Conservation (phyloP, 1,140 invertebrate genomes). For the Pogonomyrmex barbatus region DNA sequence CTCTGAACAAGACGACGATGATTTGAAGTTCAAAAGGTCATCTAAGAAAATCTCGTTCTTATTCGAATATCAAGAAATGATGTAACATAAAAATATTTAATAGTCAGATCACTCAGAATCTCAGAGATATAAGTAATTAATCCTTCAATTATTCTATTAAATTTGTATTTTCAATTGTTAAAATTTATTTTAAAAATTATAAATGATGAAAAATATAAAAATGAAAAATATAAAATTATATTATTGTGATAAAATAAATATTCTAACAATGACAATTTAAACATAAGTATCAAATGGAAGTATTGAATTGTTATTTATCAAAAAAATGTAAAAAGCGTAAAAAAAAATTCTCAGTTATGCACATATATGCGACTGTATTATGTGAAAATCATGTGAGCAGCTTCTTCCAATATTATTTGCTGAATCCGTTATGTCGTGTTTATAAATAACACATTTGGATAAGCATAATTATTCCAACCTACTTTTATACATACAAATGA, state of each 20-base stretch:
- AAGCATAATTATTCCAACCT: background rate
- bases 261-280: background rate
- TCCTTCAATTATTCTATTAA: background rate
- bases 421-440: background rate
- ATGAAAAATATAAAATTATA: background rate
- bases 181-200: slow-evolving; percentile 1
- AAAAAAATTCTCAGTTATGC: background rate
- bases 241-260: background rate
- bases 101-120: slow-evolving; percentile 21
- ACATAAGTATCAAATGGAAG: background rate
- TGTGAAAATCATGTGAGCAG: background rate
- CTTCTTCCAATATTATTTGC: background rate
- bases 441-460: background rate
- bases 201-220: background rate
- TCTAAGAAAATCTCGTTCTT: slow-evolving; percentile 53
- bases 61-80: slow-evolving; percentile 11
- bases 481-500: background rate
- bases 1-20: slow-evolving; percentile 1
- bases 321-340: background rate
- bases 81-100: slow-evolving; percentile 37
- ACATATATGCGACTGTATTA: background rate
- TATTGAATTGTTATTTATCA: background rate
- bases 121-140: background rate
- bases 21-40: slow-evolving; percentile 57
- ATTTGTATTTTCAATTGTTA: background rate